phyloP scores from a whole-genome alignment of 92 coral and sea anemone species.

The Porites rus region DNA sequence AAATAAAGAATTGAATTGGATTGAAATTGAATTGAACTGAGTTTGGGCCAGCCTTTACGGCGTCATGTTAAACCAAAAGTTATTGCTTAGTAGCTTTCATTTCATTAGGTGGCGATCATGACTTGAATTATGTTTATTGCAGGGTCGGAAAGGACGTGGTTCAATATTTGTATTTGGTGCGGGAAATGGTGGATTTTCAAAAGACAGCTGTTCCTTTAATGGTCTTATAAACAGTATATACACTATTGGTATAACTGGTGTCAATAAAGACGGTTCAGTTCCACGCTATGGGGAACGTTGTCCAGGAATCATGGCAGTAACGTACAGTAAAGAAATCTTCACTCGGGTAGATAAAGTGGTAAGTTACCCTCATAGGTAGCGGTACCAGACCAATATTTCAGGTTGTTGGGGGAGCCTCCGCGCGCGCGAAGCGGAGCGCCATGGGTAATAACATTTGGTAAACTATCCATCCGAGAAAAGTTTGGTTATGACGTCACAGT shows the following conservation, averaged over 20 bases:
- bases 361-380: neutral
- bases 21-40: no score
- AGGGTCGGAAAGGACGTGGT: constrained; percentile 55
- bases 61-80: no score
- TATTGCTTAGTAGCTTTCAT: no score
- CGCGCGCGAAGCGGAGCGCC: no score
- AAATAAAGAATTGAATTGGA: no score
- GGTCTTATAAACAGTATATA: constrained; percentile 57
- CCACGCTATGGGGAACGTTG: constrained; percentile 45
- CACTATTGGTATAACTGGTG: constrained; percentile 52
- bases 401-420: no score
- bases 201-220: constrained; percentile 43
- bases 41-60: no score
- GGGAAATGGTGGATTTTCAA: constrained; percentile 48
- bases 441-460: no score
- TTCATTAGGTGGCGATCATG: no score
- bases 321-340: constrained; percentile 36
- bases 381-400: no score
- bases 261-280: constrained; percentile 44
- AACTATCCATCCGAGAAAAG: no score
- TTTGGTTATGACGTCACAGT: no score
- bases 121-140: neutral
- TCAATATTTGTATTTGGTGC: constrained; percentile 58
- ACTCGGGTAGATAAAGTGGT: neutral
- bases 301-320: constrained; percentile 43